Evolutionary conservation across 2,113 vertebrate genomes (phyloP), one percentile per base, ranked within the genome.

Genomic region (Tragelaphus strepsiceros): DNA sequence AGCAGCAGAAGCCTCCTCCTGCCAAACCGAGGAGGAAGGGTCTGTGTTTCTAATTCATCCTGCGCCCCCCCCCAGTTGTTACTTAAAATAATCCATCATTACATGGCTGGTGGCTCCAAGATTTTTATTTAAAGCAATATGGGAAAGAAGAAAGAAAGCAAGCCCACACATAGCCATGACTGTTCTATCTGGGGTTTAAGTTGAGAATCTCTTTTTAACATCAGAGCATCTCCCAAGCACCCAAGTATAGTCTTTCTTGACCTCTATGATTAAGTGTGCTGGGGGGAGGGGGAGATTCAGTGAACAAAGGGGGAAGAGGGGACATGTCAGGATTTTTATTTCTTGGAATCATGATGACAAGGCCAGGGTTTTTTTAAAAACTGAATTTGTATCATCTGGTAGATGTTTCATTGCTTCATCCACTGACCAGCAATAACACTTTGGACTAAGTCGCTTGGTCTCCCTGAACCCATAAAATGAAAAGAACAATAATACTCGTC

Each of bases 41-140:
- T 64, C 97, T 97, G 54, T 91, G 56, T 95, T 98, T 98, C 92
- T 97, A 97, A 97, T 98, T 98, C 96, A 92, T 97, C 97, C 98
- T 96, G 94, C 71, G 7, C 30, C 2, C 39, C 95, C 97, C 80
- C 64, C 97, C 3, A 7, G 94, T 88, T 97, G 96, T 97, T 96
- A 97, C 97, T 96, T 98, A 97, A 96, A 98, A 98, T 91, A 97
- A 95, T 98, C 97, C 94, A 97, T 96, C 26, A 12, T 95, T 54
- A 97, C 94, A 82, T 93, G 8, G 15, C 62, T 89, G 96, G 95
- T 98, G 98, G 97, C 94, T 97, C 98, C 97, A 91, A 97, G 95
- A 97, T 93, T 97, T 98, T 98, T 98, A 98, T 78, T 96, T 84
- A 94, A 97, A 98, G 97, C n/a, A 94, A 97, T 97, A 96, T 51